Evolutionary conservation across 2,888 invertebrate species (phyloP), one percentile per base, ranked within the genome.

Genomic region (Pasiphila rectangulata): DNA sequence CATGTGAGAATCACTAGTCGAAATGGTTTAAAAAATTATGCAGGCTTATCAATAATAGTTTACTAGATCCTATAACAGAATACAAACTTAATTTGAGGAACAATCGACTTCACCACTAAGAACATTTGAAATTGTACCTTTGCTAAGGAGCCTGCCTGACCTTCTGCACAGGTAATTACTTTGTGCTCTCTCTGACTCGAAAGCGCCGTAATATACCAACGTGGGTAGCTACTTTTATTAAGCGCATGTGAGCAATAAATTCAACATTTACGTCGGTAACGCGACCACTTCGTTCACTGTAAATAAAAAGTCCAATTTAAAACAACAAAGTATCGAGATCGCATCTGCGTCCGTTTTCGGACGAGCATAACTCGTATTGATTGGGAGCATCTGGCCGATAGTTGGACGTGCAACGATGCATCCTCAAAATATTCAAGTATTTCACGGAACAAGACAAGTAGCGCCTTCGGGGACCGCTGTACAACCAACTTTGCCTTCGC

Each of bases 271-370:
- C 70, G 64, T 67, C 67, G 71, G 72, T 79, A 82, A 76, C 72
- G 70, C 69, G 59, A 65, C 69, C 72, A 79, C 73, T 76, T 75
- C 76, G 79, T 75, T 67, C 69, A 67, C 62, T 67, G 69, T 71
- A 72, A 76, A 82, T 81, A 80, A 83, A 80, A 81, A 81, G 77
- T 79, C 76, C 73, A 71, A 76, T 78, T 77, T 70, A 68, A 63
- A 64, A 72, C 73, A 74, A 72, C 74, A 75, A 72, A 75, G 72
- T 77, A 69, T 71, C 63, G 67, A 66, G 64, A 69, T 73, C 63
- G 69, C 81, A 83, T 81, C 79, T 82, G 81, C 70, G 75, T 75
- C 67, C 69, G 69, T 39, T 53, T 71, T 64, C 61, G 64, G 64
- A 63, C 65, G 57, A 68, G 71, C 69, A 63, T 63, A 63, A 45